Evolutionary conservation across 2,113 vertebrate species (phyloP).

Genomic region (Coturnix japonica): DNA sequence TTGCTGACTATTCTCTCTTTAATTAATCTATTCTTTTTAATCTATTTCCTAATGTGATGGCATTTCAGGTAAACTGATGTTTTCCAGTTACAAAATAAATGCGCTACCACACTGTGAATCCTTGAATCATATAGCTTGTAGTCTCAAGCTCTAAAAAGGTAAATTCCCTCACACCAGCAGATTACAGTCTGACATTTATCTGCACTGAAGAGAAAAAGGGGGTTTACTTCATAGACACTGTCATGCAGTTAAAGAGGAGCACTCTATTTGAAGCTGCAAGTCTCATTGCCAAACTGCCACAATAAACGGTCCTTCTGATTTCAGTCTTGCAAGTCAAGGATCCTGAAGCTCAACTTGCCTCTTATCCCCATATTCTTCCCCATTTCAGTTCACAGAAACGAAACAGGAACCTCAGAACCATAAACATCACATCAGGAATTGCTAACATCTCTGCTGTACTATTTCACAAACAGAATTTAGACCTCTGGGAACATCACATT

Average conservation of each 20-base stretch:
- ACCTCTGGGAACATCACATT: not conserved
- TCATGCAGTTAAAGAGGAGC: not conserved
- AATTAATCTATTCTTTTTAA: too few species aligned
- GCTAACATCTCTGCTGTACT: not conserved
- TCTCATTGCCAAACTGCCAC: not conserved
- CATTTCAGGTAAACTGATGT: not conserved
- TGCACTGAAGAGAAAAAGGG: not conserved
- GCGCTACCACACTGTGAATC: not conserved
- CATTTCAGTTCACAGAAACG: not conserved
- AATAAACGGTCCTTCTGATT: not conserved
- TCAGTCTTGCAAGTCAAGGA: not conserved
- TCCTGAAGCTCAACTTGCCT: not conserved
- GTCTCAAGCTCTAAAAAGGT: not conserved
- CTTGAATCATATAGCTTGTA: not conserved
- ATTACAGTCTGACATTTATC: not conserved
- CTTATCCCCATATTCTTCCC: not conserved
- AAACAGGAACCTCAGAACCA: not conserved
- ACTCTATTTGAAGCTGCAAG: not conserved
- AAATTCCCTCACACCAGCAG: not conserved
- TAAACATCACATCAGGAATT: not conserved
- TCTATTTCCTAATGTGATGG: not conserved
- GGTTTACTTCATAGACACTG: not conserved
- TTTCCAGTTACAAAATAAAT: not conserved
- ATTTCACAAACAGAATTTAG: not conserved
- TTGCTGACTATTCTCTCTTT: too few species aligned